Evolutionary conservation across 1,140 invertebrate genomes (phyloP).

Genomic region (Battus philenor): DNA sequence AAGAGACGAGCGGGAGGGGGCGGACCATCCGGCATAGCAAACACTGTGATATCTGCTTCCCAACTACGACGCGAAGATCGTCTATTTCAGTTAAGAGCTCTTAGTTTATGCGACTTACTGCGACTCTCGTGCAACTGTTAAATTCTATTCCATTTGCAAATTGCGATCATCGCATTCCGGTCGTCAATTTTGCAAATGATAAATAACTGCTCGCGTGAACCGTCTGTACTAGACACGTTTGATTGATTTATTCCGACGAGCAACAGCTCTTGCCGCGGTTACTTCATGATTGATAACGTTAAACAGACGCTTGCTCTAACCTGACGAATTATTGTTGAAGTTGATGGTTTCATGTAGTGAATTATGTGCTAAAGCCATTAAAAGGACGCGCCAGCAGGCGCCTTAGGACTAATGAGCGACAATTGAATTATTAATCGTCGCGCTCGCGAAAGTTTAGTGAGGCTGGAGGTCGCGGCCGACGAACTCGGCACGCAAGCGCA

Average conservation of each 20-base stretch:
- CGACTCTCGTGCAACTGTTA: not conserved
- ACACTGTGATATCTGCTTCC: constrained; percentile 46
- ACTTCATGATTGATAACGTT: constrained; percentile 42
- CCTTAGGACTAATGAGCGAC: constrained; percentile 61
- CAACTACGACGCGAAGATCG: constrained; percentile 26
- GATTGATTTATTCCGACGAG: constrained; percentile 50
- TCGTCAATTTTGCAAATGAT: constrained; percentile 40
- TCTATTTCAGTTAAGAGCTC: constrained; percentile 35
- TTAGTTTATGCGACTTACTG: constrained; percentile 17
- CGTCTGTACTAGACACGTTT: constrained; percentile 38
- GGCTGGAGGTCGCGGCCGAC: constrained; percentile 54
- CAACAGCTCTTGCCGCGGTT: constrained; percentile 17
- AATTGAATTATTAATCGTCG: constrained; percentile 68
- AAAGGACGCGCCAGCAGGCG: constrained; percentile 45
- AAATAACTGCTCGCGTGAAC: constrained; percentile 35
- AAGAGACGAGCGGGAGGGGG: constrained; percentile 54
- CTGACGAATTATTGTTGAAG: constrained; percentile 17
- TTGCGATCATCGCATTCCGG: constrained; percentile 31
- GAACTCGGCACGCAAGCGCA: constrained; percentile 41
- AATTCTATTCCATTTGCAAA: constrained; percentile 24
- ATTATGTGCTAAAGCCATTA: constrained; percentile 46
- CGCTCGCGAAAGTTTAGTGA: constrained; percentile 56
- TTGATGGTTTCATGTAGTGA: constrained; percentile 39
- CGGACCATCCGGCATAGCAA: constrained; percentile 49
- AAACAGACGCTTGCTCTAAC: constrained; percentile 13